Evolutionary conservation across 2,888 invertebrate species (phyloP).

Genomic region (Orchestes rusci): DNA sequence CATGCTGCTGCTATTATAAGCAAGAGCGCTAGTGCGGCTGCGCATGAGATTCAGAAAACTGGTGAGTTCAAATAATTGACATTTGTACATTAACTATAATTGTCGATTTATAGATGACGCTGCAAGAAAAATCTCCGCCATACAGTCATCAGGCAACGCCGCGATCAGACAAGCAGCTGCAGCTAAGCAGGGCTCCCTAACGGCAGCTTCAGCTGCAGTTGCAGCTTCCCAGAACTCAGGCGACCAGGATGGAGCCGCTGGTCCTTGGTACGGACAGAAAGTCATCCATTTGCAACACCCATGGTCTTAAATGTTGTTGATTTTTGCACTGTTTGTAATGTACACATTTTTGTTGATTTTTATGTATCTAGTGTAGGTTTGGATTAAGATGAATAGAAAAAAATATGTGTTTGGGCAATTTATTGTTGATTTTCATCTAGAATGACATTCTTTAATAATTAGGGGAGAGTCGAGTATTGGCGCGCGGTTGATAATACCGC

Average conservation of each 20-base stretch:
- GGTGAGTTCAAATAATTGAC: conserved; percentile 42
- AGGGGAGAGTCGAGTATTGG: too few species aligned
- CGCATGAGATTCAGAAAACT: conserved; percentile 61
- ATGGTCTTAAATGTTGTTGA: conserved; percentile 24
- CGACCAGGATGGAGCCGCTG: conserved; percentile 13
- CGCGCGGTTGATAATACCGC: too few species aligned
- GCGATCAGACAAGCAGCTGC: conserved; percentile 29
- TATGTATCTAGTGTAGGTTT: too few species aligned
- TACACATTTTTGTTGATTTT: too few species aligned
- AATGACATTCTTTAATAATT: too few species aligned
- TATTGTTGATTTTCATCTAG: too few species aligned
- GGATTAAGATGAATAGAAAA: too few species aligned
- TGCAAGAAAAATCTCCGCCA: conserved; percentile 30
- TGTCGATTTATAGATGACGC: conserved; percentile 29
- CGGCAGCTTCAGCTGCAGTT: conserved; percentile 33
- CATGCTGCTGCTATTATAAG: conserved; percentile 67
- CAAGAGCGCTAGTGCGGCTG: conserved; percentile 61
- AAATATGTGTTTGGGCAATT: too few species aligned
- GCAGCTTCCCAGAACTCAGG: conserved; percentile 26
- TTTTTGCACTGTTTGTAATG: too few species aligned
- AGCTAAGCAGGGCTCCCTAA: conserved; percentile 31
- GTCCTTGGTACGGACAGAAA: conserved; percentile 26
- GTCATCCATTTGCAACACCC: conserved; percentile 28
- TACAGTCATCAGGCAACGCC: conserved; percentile 28
- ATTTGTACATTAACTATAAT: too few species aligned